A percentile compares a stretch with the other conserved stretches of the same genome.
Evolutionary conservation across 2,888 invertebrate species (phyloP).

Genomic region (Chromoteleia sp.): DNA sequence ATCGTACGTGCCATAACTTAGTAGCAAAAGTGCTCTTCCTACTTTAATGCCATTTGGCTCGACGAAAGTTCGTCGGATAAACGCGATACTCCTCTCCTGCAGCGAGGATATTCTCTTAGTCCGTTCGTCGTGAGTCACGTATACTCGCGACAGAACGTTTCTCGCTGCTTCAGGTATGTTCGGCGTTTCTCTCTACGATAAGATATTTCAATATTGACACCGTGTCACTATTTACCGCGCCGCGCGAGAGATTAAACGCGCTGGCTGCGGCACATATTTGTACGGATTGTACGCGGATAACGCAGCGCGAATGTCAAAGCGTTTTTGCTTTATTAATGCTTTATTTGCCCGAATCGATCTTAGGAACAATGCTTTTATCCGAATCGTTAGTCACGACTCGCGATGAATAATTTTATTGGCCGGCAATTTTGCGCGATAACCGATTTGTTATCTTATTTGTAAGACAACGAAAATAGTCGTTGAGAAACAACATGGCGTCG

Average conservation of each 20-base stretch:
- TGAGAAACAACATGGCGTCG: constrained; percentile 21
- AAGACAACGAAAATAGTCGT: constrained; percentile 32
- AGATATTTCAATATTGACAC: constrained; percentile 82
- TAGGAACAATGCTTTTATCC: constrained; percentile 32
- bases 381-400: constrained; percentile 45
- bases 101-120: constrained; percentile 20
- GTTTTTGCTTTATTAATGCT: constrained; percentile 55
- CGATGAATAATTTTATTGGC: constrained; percentile 55
- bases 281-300: constrained; percentile 78
- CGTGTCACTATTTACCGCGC: constrained; percentile 79
- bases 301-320: constrained; percentile 72
- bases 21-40: constrained; percentile 33
- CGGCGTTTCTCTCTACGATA: constrained; percentile 76
- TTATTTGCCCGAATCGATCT: constrained; percentile 33
- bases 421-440: constrained; percentile 42
- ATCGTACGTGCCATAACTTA: constrained; percentile 31
- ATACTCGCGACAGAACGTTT: constrained; percentile 57
- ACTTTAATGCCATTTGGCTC: constrained; percentile 22
- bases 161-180: constrained; percentile 76
- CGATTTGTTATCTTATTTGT: constrained; percentile 55
- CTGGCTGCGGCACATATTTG: constrained; percentile 77
- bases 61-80: constrained; percentile 13
- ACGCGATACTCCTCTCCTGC: not conserved
- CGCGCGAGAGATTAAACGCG: constrained; percentile 75
- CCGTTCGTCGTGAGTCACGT: constrained; percentile 46